phyloP scores from a whole-genome alignment of 2,888 invertebrate species.

The Villa cingulata region DNA sequence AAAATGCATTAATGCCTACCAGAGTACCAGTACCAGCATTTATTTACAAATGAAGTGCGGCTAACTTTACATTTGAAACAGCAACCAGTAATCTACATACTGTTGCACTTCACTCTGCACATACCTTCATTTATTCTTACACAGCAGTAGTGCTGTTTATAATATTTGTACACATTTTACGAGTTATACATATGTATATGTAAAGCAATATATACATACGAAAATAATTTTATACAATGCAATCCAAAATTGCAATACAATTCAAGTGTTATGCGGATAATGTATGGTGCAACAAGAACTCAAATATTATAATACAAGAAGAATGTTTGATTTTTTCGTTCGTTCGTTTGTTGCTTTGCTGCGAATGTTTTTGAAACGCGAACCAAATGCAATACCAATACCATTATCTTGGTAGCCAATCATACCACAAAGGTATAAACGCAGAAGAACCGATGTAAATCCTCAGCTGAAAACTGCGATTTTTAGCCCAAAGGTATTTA shows the following conservation, averaged over 20 bases:
- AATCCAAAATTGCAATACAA: background rate
- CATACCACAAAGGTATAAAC: constrained; percentile 1
- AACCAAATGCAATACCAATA: constrained; percentile 12
- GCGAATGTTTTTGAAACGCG: no score
- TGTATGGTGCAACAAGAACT: background rate
- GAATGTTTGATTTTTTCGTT: constrained; percentile 1
- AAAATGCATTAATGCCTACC: background rate
- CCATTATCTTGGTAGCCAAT: constrained; percentile 13
- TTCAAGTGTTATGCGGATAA: background rate
- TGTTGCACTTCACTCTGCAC: no score
- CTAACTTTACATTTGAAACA: constrained; percentile 5
- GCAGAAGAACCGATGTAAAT: background rate
- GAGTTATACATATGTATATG: background rate
- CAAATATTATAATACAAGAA: constrained; percentile 3
- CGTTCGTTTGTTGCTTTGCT: background rate
- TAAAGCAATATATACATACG: background rate
- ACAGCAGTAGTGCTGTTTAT: no score
- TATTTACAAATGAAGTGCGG: constrained; percentile 8
- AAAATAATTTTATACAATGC: no score
- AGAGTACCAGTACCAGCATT: no score
- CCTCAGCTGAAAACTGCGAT: background rate
- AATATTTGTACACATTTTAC: no score
- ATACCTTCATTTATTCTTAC: no score
- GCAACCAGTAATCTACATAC: background rate
- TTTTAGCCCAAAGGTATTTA: constrained; percentile 1